Percentiles rank a stretch among this genome's conserved stretches.
phyloP scores from a whole-genome alignment of 2,888 invertebrate genomes.

The Cerastis rubricosa region DNA sequence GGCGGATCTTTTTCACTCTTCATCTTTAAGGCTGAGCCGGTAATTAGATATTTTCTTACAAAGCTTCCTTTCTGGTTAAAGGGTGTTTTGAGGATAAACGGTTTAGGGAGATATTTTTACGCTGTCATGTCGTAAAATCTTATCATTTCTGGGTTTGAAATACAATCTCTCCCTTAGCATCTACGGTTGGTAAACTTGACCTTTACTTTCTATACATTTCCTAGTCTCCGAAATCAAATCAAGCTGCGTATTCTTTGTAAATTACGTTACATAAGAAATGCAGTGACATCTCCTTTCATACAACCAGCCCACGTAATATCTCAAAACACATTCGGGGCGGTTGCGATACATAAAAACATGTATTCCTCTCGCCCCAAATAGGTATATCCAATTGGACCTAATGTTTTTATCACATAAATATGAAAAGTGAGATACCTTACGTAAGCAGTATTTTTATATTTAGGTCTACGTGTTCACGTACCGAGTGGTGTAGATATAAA shows the following conservation, averaged over 20 bases:
- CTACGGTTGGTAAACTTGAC: constrained; percentile 13
- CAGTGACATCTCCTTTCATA: constrained; percentile 53
- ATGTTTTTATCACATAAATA: constrained; percentile 71
- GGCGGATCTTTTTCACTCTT: constrained; percentile 50
- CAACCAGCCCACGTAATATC: constrained; percentile 51
- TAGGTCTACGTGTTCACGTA: constrained; percentile 60
- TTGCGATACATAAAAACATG: constrained; percentile 57
- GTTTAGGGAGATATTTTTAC: constrained; percentile 43
- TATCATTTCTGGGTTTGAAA: constrained; percentile 25
- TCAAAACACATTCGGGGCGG: constrained; percentile 57
- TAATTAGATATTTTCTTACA: constrained; percentile 61
- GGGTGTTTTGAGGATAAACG: constrained; percentile 55
- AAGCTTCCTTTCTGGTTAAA: constrained; percentile 37
- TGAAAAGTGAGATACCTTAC: constrained; percentile 65
- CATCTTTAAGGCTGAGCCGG: constrained; percentile 48
- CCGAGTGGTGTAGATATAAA: constrained; percentile 60
- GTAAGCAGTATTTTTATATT: constrained; percentile 67
- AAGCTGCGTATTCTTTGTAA: constrained; percentile 20
- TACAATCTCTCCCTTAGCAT: constrained; percentile 20
- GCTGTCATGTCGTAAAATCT: constrained; percentile 29
- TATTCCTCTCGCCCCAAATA: constrained; percentile 62
- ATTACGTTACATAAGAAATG: constrained; percentile 43
- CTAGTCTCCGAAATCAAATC: constrained; percentile 41
- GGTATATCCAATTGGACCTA: constrained; percentile 67
- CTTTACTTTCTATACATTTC: constrained; percentile 12